Evolutionary conservation across 64 coral and sea anemone species (phyloP), one percentile per base, ranked within the genome.

Genomic region (Stichodactyla mertensii): DNA sequence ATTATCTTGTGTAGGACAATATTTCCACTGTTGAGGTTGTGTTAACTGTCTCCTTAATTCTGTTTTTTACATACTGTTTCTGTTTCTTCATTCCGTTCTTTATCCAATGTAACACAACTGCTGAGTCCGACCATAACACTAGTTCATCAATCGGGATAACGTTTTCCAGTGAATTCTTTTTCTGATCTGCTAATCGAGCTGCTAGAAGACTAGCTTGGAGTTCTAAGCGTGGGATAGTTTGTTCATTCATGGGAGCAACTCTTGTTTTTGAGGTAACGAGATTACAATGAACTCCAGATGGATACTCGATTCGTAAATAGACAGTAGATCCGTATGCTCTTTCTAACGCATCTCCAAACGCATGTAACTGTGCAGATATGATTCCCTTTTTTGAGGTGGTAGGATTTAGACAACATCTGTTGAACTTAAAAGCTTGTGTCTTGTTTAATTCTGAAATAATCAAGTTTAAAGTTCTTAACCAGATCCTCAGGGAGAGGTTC

Each of bases 11-110:
- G 61, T 16, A 0, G 85, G 84, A 57, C 89, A 91, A 19, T 86
- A 79, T 66, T 55, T 52, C 84, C 89, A 91, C 26, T 19, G 16
- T 53, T 55, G 77, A 13, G 85, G 77, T 15, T 24, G 4, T 66
- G 89, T 82, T 58, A 87, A 52, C 51, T 36, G 55, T 24, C 67
- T 92, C 85, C 3, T 92, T 70, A 5, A 92, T 84, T 78, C 24
- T 64, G 23, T 92, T 69, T 88, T 92, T 23, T 3, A 92, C 79
- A 70, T 83, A 92, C 54, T 83, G 61, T 84, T 92, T 88, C 90
- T 84, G 79, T n/a, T 71, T 51, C 22, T 77, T 86, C 54, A 70
- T 31, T 45, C 77, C 77, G 52, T 92, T 92, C 23, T 71, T 88
- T 59, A 87, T 87, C 90, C 79, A 92, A 61, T 74, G 85, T 52